Evolutionary conservation across 2,113 vertebrate species (phyloP).

Genomic region (Casuarius casuarius): DNA sequence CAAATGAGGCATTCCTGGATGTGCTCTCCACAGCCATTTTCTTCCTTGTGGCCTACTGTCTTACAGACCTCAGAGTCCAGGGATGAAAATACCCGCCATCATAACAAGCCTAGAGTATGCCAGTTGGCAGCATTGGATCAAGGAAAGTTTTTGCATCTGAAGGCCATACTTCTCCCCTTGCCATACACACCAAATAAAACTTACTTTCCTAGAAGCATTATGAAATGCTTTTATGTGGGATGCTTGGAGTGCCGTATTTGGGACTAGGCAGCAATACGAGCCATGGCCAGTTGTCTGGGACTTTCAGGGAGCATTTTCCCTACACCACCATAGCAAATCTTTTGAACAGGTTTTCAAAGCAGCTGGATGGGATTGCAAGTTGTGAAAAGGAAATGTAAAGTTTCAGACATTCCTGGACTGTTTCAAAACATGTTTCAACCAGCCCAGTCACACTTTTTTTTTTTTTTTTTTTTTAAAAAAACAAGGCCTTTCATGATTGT

Average conservation of each 20-base stretch:
- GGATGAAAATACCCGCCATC: background rate
- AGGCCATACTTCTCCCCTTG: background rate
- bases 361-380: background rate
- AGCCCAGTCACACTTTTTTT: conserved; percentile 9
- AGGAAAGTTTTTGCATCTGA: background rate
- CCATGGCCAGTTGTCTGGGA: accelerated
- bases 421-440: conserved; percentile 53
- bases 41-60: accelerated
- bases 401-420: conserved; percentile 57
- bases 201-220: background rate
- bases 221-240: background rate
- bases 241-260: background rate
- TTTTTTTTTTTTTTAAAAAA: background rate
- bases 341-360: background rate
- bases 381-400: conserved; percentile 49
- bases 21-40: background rate
- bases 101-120: accelerated
- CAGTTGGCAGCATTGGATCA: background rate
- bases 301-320: background rate
- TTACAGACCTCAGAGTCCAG: background rate
- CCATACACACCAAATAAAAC: background rate
- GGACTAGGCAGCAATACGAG: background rate
- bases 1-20: background rate
- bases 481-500: conserved; percentile 60
- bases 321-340: background rate